phyloP scores from a whole-genome alignment of 2,797 vertebrate species.

The Scyliorhinus canicula region DNA sequence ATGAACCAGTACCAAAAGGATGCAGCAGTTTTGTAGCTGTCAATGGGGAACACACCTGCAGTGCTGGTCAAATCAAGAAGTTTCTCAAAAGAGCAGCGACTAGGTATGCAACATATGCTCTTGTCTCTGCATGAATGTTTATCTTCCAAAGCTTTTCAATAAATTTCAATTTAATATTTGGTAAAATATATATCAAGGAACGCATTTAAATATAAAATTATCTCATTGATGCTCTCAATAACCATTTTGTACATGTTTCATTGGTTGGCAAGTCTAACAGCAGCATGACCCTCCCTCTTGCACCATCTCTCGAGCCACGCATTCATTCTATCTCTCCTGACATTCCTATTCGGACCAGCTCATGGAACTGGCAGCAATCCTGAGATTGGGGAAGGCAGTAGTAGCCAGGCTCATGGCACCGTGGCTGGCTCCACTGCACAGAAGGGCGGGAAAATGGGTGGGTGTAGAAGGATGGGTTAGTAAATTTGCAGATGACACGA shows the following conservation, averaged over 20 bases:
- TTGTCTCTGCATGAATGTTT: background rate
- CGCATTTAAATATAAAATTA: background rate
- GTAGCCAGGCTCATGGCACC: too few relatives aligned
- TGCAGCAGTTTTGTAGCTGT: slow-evolving; percentile 84
- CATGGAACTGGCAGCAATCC: too few relatives aligned
- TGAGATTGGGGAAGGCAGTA: too few relatives aligned
- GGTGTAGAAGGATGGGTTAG: too few relatives aligned
- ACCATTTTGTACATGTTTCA: background rate
- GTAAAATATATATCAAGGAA: background rate
- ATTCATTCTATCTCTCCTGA: too few relatives aligned
- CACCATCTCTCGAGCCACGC: too few relatives aligned
- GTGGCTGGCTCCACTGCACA: too few relatives aligned
- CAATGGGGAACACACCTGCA: slow-evolving; percentile 80
- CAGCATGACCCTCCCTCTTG: too few relatives aligned
- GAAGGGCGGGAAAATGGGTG: too few relatives aligned
- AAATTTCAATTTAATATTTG: background rate
- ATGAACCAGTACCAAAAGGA: slow-evolving; percentile 79
- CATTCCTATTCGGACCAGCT: too few relatives aligned
- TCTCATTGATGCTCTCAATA: background rate
- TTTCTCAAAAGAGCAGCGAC: slow-evolving; percentile 79
- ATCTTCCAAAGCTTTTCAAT: background rate
- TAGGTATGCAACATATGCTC: slow-evolving; percentile 59
- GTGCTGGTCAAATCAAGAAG: slow-evolving; percentile 83
- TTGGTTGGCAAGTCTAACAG: too few relatives aligned
- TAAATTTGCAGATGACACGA: too few relatives aligned